Evolutionary conservation across 2,888 invertebrate species (phyloP).

Genomic region (Epsilonema sp.): DNA sequence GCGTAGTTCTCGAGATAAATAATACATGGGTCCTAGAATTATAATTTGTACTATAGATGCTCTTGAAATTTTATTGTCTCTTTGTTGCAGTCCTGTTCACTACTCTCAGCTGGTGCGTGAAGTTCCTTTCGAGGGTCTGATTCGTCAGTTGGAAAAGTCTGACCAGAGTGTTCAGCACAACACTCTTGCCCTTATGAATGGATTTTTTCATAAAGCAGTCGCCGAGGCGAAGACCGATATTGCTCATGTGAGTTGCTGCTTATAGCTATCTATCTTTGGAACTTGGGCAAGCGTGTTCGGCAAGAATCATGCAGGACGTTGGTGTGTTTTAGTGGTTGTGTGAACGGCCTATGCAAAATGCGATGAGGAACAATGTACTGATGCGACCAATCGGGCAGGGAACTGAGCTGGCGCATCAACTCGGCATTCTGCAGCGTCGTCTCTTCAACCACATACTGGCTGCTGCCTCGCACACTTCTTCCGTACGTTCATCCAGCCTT

Average conservation of each 20-base stretch:
- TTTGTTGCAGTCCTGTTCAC: no score
- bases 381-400: slow-evolving; percentile 34
- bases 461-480: no score
- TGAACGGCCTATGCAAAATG: not conserved
- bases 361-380: not conserved
- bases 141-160: slow-evolving; percentile 38
- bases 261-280: no score
- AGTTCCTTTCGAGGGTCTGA: slow-evolving; percentile 64
- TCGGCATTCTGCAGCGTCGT: slow-evolving; percentile 72
- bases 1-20: no score
- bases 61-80: no score
- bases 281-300: no score
- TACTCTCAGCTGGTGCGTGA: no score
- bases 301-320: no score
- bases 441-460: slow-evolving; percentile 46
- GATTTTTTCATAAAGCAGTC: slow-evolving; percentile 69
- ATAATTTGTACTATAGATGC: no score
- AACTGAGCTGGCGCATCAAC: slow-evolving; percentile 76
- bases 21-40: no score
- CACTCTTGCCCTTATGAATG: slow-evolving; percentile 79
- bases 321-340: not conserved
- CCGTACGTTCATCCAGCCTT: no score
- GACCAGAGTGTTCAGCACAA: slow-evolving; percentile 67
- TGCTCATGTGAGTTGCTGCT: no score
- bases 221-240: not conserved